Base-by-base conservation (phyloP, 1,140 invertebrate genomes). In the Atta texana region DNA sequence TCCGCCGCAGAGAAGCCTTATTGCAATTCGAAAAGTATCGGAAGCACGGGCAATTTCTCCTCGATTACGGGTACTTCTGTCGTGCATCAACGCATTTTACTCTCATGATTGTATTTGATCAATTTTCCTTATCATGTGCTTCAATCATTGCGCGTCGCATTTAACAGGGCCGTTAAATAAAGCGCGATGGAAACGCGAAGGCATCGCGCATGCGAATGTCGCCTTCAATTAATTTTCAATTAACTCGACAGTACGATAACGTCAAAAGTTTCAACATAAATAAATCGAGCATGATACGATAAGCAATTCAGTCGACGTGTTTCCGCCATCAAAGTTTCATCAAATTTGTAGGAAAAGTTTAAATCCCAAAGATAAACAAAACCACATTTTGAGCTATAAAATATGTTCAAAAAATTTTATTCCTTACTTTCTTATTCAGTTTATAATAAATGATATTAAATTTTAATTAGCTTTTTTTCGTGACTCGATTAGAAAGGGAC, bases 211-310 rank as follows among this genome's bases (percentile, higher is more conserved):
- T n/a, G 16, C 44, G 53, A 86, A 85, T 69, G 44, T 61, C 55
- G 53, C 53, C 44, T 53, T 34, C 57, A 68, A 86, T 86, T 81
- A 82, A 81, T 81, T 82, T 31, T 24, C 66, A 86, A 86, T 86
- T 86, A 86, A 81, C 66, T 71, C 85, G 66, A 59, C 55, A 55
- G 39, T 34, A 53, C 24, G 76, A 71, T 82, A 82, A 51, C 21
- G 57, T 34, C 64, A 51, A 72, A 81, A 81, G 55, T 86, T 86
- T 59, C 66, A 28, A 63, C 77, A 28, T 86, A 86, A 86, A 86
- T 86, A 86, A 86, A 86, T 69, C 85, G 75, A 44, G 72, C 14
- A 71, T 51, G 64, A 18, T n/a, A 44, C 71, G 81, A 75, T 75
- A 84, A 84, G 68, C 55, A 84, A 63, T 57, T 51, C 61, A 21